Conservation (phyloP, 2,113 vertebrate genomes). For the Xyrauchen texanus region DNA sequence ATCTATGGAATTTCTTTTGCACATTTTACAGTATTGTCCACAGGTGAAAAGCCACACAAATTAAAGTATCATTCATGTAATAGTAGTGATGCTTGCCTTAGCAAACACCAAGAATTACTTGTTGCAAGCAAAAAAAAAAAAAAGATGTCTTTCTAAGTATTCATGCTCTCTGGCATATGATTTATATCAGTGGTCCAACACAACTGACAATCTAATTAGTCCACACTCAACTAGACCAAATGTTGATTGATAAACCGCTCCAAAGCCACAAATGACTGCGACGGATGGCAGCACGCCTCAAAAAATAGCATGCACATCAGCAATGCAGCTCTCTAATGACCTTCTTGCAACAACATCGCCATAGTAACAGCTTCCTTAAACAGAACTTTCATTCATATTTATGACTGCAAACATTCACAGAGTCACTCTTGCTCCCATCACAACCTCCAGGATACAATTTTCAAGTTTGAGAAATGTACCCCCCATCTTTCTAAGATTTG, state of each 20-base stretch:
- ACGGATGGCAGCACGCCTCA: background rate
- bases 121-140: background rate
- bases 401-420: conserved; percentile 42
- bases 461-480: background rate
- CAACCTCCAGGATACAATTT: conserved; percentile 4
- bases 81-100: background rate
- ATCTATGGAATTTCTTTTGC: too few species aligned
- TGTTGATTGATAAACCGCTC: conserved; percentile 31
- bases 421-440: background rate
- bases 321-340: conserved; percentile 58
- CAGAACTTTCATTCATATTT: conserved; percentile 54
- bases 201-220: conserved; percentile 5
- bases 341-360: conserved; percentile 61
- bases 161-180: conserved; percentile 1
- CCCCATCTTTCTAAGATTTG: background rate
- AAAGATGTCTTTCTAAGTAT: background rate
- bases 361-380: conserved; percentile 66
- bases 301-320: conserved; percentile 11
- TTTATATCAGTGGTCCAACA: conserved; percentile 7
- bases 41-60: too few species aligned
- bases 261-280: conserved; percentile 21
- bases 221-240: conserved; percentile 8
- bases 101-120: background rate
- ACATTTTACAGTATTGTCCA: too few species aligned
- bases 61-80: too few species aligned